Percentiles rank a stretch among this genome's conserved stretches.
Evolutionary conservation across 2,797 vertebrate genomes (phyloP).

Genomic region (Sternarchorhynchus goeldii): DNA sequence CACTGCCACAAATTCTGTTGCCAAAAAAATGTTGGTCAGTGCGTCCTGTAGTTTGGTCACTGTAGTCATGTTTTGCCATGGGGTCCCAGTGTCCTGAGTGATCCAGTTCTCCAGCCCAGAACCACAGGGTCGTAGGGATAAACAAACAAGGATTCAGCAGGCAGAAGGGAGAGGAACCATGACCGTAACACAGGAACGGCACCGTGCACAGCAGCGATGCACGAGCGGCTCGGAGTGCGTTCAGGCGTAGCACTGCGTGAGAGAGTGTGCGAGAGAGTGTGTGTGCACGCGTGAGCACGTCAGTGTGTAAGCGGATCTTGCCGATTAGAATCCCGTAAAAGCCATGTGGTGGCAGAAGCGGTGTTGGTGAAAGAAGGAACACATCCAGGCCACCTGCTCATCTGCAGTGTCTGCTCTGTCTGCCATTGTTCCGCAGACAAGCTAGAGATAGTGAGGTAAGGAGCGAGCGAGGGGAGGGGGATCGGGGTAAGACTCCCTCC

Average conservation of each 20-base stretch:
- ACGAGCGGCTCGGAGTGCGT: neutral
- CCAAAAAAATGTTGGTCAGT: neutral
- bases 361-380: neutral
- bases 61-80: neutral
- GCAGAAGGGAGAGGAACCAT: too few relatives aligned
- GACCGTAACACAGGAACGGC: too few relatives aligned
- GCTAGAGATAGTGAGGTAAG: neutral
- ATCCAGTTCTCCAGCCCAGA: neutral
- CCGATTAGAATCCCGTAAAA: neutral
- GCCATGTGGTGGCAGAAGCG: neutral
- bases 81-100: neutral
- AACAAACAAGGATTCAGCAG: too few relatives aligned
- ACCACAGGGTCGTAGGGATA: too few relatives aligned
- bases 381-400: neutral
- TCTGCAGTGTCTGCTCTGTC: slow-evolving; percentile 2
- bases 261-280: neutral
- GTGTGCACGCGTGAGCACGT: neutral
- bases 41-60: too few relatives aligned
- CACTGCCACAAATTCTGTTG: neutral
- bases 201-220: neutral
- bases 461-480: neutral
- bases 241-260: neutral
- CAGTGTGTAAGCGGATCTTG: neutral
- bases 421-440: slow-evolving; percentile 22
- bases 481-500: slow-evolving; percentile 23